phyloP scores from a whole-genome alignment of 2,797 vertebrate genomes.

The Petrocephalus schoutedeni region DNA sequence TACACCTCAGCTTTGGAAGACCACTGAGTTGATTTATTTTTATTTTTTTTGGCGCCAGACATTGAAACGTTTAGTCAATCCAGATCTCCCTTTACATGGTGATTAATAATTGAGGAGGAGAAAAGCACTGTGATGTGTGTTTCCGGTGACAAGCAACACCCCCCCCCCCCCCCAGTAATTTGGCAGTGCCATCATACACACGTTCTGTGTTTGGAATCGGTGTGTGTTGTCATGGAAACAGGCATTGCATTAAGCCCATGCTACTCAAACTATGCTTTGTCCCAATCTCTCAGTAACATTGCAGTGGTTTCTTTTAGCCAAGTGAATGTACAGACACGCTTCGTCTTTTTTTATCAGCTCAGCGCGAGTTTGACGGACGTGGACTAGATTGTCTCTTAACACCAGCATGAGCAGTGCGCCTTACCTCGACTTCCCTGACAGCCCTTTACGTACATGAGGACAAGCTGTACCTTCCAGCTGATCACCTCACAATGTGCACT shows the following conservation, averaged over 20 bases:
- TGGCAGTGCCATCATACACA: neutral
- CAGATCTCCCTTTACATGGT: neutral
- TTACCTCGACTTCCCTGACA: conserved; percentile 47
- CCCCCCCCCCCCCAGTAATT: neutral
- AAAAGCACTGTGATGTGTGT: conserved; percentile 13
- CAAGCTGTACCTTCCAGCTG: conserved; percentile 72
- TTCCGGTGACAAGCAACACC: neutral
- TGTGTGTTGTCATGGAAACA: neutral
- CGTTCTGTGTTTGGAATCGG: neutral
- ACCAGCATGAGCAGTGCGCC: conserved; percentile 25
- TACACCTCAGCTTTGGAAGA: neutral
- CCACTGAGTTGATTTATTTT: neutral
- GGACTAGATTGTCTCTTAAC: conserved; percentile 19
- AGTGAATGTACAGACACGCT: conserved; percentile 48
- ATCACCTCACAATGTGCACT: conserved; percentile 82
- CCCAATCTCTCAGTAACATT: neutral
- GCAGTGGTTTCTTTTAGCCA: conserved; percentile 29
- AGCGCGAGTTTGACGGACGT: conserved; percentile 36
- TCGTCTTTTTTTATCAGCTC: neutral
- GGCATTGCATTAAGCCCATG: neutral
- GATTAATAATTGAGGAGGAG: neutral
- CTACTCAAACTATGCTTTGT: neutral
- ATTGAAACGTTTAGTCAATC: neutral
- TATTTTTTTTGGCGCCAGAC: neutral
- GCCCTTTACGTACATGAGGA: conserved; percentile 47